Conservation (phyloP, 2,888 invertebrate genomes). For the Sisyra nigra region DNA sequence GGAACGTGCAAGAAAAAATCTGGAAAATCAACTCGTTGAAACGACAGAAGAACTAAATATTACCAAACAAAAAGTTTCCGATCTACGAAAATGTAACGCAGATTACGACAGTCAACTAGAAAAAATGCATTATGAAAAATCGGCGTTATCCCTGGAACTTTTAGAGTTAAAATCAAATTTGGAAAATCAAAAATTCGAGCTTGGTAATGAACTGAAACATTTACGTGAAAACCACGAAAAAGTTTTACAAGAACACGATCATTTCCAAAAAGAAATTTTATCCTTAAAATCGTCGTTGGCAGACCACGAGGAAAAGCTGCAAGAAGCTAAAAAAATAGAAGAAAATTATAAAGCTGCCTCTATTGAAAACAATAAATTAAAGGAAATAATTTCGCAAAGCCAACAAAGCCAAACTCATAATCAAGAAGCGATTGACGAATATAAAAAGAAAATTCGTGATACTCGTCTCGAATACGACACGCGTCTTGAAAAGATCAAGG, state of each 20-base stretch:
- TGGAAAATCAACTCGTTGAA: too few species aligned
- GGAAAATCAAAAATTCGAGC: conserved; percentile 10
- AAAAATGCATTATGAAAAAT: too few species aligned
- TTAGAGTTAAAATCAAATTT: too few species aligned
- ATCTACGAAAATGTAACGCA: too few species aligned
- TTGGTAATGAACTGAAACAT: conserved; percentile 14
- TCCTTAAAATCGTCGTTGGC: conserved; percentile 18
- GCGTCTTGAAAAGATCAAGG: conserved; percentile 63
- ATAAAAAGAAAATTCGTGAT: conserved; percentile 27
- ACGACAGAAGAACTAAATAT: too few species aligned
- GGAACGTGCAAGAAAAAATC: too few species aligned
- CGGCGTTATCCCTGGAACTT: too few species aligned
- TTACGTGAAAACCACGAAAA: conserved; percentile 21
- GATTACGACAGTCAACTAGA: too few species aligned
- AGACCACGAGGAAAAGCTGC: conserved; percentile 18
- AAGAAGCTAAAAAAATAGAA: conserved; percentile 17
- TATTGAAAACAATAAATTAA: conserved; percentile 24
- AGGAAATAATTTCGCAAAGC: too few species aligned
- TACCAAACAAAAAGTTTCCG: too few species aligned
- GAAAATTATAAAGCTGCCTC: conserved; percentile 25
- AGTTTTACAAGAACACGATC: conserved; percentile 20
- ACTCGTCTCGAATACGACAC: conserved; percentile 50
- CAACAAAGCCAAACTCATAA: conserved; percentile 25
- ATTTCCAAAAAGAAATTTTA: conserved; percentile 21
- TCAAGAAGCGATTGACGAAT: conserved; percentile 20